Evolutionary conservation across 2,888 invertebrate species (phyloP), one percentile per base, ranked within the genome.

Genomic region (Pyrochroa serraticornis): DNA sequence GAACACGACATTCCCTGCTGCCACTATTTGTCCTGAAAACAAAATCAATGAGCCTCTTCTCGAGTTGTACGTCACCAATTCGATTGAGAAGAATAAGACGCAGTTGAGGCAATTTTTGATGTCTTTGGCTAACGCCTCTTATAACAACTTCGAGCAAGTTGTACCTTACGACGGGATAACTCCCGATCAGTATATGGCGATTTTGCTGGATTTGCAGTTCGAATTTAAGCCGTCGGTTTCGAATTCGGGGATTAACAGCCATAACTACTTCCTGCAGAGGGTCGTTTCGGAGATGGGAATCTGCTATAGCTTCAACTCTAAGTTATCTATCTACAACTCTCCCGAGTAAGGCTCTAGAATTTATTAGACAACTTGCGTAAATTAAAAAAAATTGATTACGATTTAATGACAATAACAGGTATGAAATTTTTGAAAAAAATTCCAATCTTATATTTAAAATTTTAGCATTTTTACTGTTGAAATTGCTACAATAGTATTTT

Each of bases 261-360:
- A 63, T 8, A 64, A 66, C 6, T 69, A 74, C 44, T 46, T 48
- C 34, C 77, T 88, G n/a, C 80, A 84, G 37, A 83, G 84, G 7
- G 86, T 85, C 0, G 75, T 88, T 7, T 87, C 88, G 0, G 90
- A 90, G 74, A 83, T 87, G 81, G 90, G 90, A 1, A 75, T 88
- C 52, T 90, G 90, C 65, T 87, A 87, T 72, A 81, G 87, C 13
- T 85, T 87, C 44, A 89, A 89, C 71, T 88, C 89, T 0, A 80
- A 84, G 66, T 81, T 86, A 31, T 86, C 88, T 0, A 74, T 83
- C 7, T 86, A 85, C 69, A 85, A 82, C 71, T 83, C 84, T 7
- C 83, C 83, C 0, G 68, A 73, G 85, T 86, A 75, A 82, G 83
- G 5, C 3, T 22, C 5, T 22, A 22, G 22, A 22, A 22, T 22